Conservation (phyloP, 1,140 invertebrate species). For the Latrodectus geometricus region DNA sequence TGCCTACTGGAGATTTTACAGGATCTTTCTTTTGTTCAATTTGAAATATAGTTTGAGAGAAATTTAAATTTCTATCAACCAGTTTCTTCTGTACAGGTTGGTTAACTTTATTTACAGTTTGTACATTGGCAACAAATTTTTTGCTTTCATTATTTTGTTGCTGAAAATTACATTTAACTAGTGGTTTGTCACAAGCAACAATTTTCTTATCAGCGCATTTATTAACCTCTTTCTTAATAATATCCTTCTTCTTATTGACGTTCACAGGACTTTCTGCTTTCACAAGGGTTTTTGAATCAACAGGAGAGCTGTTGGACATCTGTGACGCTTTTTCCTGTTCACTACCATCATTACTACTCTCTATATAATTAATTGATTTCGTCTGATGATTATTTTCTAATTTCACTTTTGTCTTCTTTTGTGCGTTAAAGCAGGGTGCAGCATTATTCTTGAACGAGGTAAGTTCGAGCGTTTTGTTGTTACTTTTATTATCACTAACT, state of each 20-base stretch:
- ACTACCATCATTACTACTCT: background rate
- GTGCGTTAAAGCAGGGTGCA: slow-evolving; percentile 15
- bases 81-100: background rate
- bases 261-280: background rate
- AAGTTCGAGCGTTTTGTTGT: background rate
- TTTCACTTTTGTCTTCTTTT: slow-evolving; percentile 20
- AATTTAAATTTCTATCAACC: background rate
- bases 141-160: background rate
- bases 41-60: background rate
- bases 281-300: background rate
- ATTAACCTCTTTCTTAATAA: background rate
- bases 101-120: background rate
- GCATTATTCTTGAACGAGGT: slow-evolving; percentile 14
- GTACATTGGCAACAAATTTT: background rate
- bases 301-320: background rate
- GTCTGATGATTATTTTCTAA: background rate
- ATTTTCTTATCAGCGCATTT: background rate
- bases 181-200: too few relatives aligned
- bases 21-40: background rate
- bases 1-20: background rate
- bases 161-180: background rate
- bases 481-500: background rate
- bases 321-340: background rate
- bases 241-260: background rate
- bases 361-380: background rate